Base-by-base conservation (phyloP, 2,888 invertebrate species). In the Lasiommata megera region DNA sequence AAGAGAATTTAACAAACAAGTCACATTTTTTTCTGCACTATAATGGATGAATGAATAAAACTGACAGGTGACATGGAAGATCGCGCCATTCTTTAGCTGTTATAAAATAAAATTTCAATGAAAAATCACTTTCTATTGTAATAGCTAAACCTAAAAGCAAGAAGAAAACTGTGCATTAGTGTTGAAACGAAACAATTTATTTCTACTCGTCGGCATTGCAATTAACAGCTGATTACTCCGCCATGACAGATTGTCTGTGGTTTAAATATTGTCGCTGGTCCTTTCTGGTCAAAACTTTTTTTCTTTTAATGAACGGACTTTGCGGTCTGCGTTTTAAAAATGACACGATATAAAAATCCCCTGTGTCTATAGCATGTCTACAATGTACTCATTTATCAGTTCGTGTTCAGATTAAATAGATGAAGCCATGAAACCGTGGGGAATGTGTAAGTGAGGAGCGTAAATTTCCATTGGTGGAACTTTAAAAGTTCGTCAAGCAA, bases 221-320 rank as follows among this genome's bases (percentile, higher is more conserved):
- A 85, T 82, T 84, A 88, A 82, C 88, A 88, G 88, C 88, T 88
- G 88, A 89, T 89, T 86, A 88, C 82, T 82, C 82, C 86, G 87
- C 88, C 88, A 87, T 87, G 84, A 80, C 83, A 81, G 78, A 68
- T 73, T 75, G 69, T 74, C 69, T 75, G 67, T 73, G 69, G 65
- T 62, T 52, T 12, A 34, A 44, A 16, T 7, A 8, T 46, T 59
- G 56, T 62, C 61, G 54, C 31, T 61, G 61, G 54, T 23, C 8
- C 14, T 36, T 11, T 36, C 17, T 43, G 43, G 23, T 23, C 6
- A 41, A 18, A 6, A 41, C 23, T 8, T 31, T 3, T 7, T 31
- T 18, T 41, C 17, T 41, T 6, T 41, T 18, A 41, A 41, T 18
- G n/a, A 9, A 40, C 6, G 5, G 3, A 12, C 37, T 14, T 6